Evolutionary conservation across 2,113 vertebrate species (phyloP), one percentile per base, ranked within the genome.

Genomic region (Mesitornis unicolor): DNA sequence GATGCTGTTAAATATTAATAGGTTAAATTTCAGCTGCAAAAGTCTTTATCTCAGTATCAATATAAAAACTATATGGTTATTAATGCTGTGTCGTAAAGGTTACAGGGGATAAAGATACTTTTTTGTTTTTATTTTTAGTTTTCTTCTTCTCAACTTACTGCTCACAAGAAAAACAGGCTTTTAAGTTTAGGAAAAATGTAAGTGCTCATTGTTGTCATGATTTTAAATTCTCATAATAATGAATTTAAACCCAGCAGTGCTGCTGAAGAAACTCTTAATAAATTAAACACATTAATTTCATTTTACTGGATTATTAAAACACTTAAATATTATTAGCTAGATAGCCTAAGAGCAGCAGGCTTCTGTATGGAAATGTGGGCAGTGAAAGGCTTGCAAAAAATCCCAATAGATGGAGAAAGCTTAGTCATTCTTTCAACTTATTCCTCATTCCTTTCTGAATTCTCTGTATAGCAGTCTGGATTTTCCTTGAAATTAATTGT

Each of bases 401-500:
- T 75, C 83, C 48, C 90, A 73, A 69, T 36, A 57, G 84, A 51
- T 61, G 80, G 61, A 90, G 60, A 48, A 63, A 1, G n/a, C 61
- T 93, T 87, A 71, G 88, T 84, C 64, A 54, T 94, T 54, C 87
- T 84, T 87, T 48, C 64, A 33, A 6, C 64, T 94, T 84, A 22
- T 4, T 71, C 68, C 68, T 79, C 47, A 6, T 65, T 81, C 69
- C 68, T 84, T 75, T 85, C 75, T 61, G 43, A 96, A 50, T 91
- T 94, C 76, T 96, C 90, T 76, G 19, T 71, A 69, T 45, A 71
- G 53, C 65, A 53, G 42, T 42, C 88, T 65, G 86, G 68, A 48
- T 90, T 95, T 61, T 61, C 43, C 83, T 84, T 61, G 83, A 90
- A 96, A 96, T 97, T 94, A 97, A 96, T 96, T 93, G 93, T 86